Evolutionary conservation across 2,888 invertebrate genomes (phyloP), one percentile per base, ranked within the genome.

Genomic region (Epiblema foenella): DNA sequence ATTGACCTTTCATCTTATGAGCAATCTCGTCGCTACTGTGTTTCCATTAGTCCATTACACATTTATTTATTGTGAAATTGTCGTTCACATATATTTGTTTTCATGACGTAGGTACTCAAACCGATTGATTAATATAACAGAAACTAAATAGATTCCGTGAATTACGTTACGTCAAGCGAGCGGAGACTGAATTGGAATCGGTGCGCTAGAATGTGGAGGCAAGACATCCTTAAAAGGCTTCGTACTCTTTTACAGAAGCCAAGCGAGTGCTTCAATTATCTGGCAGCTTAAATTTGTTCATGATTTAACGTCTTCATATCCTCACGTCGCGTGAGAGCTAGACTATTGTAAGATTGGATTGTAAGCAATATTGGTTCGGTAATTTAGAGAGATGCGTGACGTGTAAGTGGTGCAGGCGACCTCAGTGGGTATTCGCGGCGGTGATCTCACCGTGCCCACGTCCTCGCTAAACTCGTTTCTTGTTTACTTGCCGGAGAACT

Each of bases 401-500:
- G 65, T 56, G 46, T 46, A 86, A 88, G 83, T 87, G 88, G 87
- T 87, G 89, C 89, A 89, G 86, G 85, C 88, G 91, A 89, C 91
- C 93, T 91, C 90, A 87, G 79, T 75, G 77, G 73, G 78, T 92
- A 93, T 90, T 90, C 85, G 83, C 83, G 82, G 88, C 89, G 93
- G 83, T 93, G 93, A 93, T 93, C 91, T 93, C 93, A 93, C 84
- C 89, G 84, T 82, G 85, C 89, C 89, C 88, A 90, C 92, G 92
- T 91, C 92, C 92, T 92, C 90, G 90, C 85, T 85, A 91, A 91
- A 93, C 93, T 88, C 86, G 93, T 93, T 93, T 92, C 85, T 86
- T 93, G 90, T 93, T 92, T 91, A 92, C 90, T 90, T 85, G 87
- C 77, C 81, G 83, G 86, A 86, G 80, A 88, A 88, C 88, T 88